phyloP scores from a whole-genome alignment of 2,888 invertebrate species.

The Myathropa florea region DNA sequence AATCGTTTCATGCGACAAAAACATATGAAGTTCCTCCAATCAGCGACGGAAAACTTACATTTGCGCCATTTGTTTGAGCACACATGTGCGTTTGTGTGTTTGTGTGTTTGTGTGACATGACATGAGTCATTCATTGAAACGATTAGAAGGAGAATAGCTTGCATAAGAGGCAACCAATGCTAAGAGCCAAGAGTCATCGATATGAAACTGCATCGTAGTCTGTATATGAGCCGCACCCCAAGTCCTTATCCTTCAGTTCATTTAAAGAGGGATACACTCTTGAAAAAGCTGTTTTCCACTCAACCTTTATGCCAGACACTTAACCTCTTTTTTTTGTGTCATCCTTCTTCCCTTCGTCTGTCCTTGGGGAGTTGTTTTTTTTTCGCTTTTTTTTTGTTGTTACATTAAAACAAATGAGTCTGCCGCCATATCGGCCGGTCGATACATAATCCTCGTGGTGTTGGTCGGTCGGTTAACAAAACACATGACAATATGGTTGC shows the following conservation, averaged over 20 bases:
- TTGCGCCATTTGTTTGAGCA: background rate
- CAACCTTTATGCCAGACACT: slow-evolving; percentile 66
- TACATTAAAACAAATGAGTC: background rate
- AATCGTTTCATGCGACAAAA: background rate
- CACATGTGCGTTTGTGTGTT: background rate
- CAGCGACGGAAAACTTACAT: background rate
- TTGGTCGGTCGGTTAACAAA: slow-evolving; percentile 9
- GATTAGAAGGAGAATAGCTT: background rate
- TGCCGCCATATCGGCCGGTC: slow-evolving; percentile 49
- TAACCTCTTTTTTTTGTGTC: slow-evolving; percentile 53
- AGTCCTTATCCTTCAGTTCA: slow-evolving; percentile 62
- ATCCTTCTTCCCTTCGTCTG: background rate
- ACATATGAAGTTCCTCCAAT: background rate
- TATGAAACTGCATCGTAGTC: background rate
- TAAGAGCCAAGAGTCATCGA: background rate
- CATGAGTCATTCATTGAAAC: background rate
- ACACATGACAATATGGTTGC: slow-evolving; percentile 49
- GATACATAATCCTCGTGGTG: slow-evolving; percentile 52
- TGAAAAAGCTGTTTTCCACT: slow-evolving; percentile 61
- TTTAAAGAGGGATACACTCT: slow-evolving; percentile 52
- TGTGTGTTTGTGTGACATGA: no score
- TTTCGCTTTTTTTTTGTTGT: background rate
- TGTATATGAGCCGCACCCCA: background rate
- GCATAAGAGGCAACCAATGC: background rate
- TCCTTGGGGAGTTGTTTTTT: background rate